phyloP scores from a whole-genome alignment of 1,140 invertebrate genomes.

The Glossosoma conforme region DNA sequence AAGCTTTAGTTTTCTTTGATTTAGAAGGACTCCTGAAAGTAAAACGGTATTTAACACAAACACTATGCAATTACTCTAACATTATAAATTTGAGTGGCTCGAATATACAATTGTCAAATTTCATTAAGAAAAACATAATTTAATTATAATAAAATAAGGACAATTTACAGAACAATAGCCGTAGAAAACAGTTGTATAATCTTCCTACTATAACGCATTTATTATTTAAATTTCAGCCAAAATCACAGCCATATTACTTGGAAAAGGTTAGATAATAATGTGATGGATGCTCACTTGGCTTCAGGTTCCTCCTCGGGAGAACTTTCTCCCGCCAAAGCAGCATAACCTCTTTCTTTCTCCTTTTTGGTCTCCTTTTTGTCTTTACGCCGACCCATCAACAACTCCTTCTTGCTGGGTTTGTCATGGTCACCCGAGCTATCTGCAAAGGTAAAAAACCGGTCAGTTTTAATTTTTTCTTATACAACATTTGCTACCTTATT shows the following conservation, averaged over 20 bases:
- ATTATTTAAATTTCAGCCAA: too few relatives aligned
- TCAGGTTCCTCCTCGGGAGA: constrained; percentile 85
- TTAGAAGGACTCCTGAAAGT: constrained; percentile 79
- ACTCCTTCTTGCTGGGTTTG: constrained; percentile 70
- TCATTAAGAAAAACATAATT: not conserved
- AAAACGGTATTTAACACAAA: constrained; percentile 5
- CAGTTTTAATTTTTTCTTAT: too few relatives aligned
- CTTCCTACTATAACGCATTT: too few relatives aligned
- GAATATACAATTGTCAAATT: too few relatives aligned
- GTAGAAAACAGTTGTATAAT: too few relatives aligned
- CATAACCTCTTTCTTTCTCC: constrained; percentile 81
- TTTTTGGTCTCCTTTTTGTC: constrained; percentile 85
- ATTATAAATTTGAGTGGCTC: too few relatives aligned
- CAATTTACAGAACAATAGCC: too few relatives aligned
- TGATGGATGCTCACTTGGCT: too few relatives aligned
- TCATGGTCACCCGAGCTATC: constrained; percentile 74
- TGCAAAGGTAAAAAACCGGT: constrained; percentile 38
- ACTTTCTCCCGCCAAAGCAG: constrained; percentile 87
- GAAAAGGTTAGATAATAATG: too few relatives aligned
- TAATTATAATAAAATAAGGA: constrained; percentile 1
- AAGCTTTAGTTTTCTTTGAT: constrained; percentile 85
- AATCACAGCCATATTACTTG: too few relatives aligned
- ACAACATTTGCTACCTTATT: too few relatives aligned
- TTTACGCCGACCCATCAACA: constrained; percentile 63
- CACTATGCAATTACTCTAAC: too few relatives aligned